phyloP scores from a whole-genome alignment of 2,113 vertebrate species.

The Misgurnus mizolepis region DNA sequence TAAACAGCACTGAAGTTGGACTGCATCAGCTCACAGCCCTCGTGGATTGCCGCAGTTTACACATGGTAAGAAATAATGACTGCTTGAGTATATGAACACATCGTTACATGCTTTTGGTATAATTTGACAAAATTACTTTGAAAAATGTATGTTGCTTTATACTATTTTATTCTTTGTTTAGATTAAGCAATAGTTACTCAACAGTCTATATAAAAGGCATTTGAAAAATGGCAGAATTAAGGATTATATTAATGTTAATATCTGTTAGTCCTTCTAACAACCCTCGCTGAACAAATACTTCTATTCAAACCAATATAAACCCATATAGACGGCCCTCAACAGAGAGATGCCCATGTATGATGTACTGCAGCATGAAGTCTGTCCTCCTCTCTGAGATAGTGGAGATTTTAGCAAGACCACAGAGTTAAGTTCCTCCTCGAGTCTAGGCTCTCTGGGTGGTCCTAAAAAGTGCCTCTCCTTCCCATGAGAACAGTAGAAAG shows the following conservation, averaged over 20 bases:
- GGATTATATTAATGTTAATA: too few species aligned
- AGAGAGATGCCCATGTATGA: background rate
- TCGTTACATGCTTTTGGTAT: too few species aligned
- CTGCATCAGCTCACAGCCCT: slow-evolving; percentile 96
- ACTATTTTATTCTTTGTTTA: too few species aligned
- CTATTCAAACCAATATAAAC: too few species aligned
- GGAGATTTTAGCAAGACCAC: background rate
- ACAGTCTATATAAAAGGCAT: too few species aligned
- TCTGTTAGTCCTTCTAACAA: too few species aligned
- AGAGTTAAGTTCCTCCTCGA: background rate
- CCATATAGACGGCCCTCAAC: too few species aligned
- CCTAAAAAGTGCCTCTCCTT: slow-evolving; percentile 5
- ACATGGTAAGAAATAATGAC: slow-evolving; percentile 84
- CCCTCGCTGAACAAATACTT: too few species aligned
- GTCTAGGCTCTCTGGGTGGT: background rate
- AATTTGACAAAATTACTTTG: too few species aligned
- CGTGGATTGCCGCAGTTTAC: slow-evolving; percentile 96
- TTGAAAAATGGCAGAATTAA: too few species aligned
- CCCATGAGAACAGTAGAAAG: background rate
- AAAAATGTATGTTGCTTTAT: too few species aligned
- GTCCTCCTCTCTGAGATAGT: background rate
- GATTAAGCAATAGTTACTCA: too few species aligned
- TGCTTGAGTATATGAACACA: background rate
- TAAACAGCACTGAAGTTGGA: slow-evolving; percentile 91
- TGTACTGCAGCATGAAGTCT: background rate